phyloP scores from a whole-genome alignment of 2,888 invertebrate species.

The Leptinotarsa haldemani region DNA sequence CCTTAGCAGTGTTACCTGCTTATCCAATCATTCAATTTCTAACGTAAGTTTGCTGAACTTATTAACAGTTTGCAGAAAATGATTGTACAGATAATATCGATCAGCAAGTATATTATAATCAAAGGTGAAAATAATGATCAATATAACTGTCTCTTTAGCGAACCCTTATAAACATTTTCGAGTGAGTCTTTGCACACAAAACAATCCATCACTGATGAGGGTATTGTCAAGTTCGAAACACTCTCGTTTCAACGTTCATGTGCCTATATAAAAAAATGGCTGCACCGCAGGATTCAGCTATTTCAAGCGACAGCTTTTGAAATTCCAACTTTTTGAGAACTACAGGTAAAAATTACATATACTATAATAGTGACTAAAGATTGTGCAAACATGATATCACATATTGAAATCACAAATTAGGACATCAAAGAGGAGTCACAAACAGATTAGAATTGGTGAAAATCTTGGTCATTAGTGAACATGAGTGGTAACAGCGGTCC shows the following conservation, averaged over 20 bases:
- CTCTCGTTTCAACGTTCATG: background rate
- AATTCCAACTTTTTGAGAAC: background rate
- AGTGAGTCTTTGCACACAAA: no score
- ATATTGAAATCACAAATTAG: conserved; percentile 20
- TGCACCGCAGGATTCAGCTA: background rate
- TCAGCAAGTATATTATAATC: no score
- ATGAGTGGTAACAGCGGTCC: background rate
- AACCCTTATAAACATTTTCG: background rate
- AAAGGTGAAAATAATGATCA: background rate
- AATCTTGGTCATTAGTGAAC: background rate
- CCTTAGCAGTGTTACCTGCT: no score
- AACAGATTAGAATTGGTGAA: background rate
- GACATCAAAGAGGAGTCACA: background rate
- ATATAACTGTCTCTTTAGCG: background rate
- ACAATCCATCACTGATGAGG: background rate
- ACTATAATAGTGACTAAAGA: conserved; percentile 3
- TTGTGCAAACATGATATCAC: conserved; percentile 24
- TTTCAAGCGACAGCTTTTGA: background rate
- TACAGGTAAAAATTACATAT: conserved; percentile 4
- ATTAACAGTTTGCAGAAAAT: no score
- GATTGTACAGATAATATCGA: no score
- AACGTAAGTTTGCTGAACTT: no score
- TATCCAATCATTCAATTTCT: no score
- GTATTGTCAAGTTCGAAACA: conserved; percentile 2
- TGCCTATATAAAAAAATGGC: background rate